These are phyloP conservation scores for Leptobrachium ailaonicum DNA, from an alignment of 2,113 vertebrate genomes.

Conservation along the genomic window DNA sequence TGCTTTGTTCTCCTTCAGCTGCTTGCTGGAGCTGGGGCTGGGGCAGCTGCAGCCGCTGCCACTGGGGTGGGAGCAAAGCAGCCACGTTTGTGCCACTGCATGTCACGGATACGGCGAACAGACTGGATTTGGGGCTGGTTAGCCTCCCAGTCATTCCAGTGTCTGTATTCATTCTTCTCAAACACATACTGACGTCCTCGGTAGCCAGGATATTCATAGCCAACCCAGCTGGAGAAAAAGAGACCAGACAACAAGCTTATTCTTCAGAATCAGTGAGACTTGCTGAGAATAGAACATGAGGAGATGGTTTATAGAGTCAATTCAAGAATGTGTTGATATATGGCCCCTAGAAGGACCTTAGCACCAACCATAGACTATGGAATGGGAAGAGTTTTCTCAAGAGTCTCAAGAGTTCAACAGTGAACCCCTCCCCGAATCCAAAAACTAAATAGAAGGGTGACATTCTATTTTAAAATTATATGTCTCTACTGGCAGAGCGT, in stretches of 20 bases:
- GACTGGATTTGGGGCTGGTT: conserved; percentile 86
- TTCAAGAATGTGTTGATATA: neutral
- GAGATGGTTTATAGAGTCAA: neutral
- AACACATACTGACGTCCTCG: conserved; percentile 87
- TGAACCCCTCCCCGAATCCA: too few species aligned
- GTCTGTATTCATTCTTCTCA: conserved; percentile 84
- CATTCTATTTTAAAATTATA: too few species aligned
- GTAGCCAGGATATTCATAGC: conserved; percentile 89
- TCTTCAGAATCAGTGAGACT: neutral
- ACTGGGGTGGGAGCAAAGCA: conserved; percentile 60
- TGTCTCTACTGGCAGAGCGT: too few species aligned
- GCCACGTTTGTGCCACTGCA: conserved; percentile 89
- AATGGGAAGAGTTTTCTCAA: too few species aligned
- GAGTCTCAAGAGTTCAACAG: too few species aligned
- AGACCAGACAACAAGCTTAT: neutral
- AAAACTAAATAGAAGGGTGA: too few species aligned
- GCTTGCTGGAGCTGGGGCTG: conserved; percentile 59
- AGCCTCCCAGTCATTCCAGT: conserved; percentile 93
- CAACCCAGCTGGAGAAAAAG: conserved; percentile 80
- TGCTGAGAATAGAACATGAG: too few species aligned
- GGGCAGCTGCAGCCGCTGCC: conserved; percentile 50
- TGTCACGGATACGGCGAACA: conserved; percentile 83
- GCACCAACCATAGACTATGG: too few species aligned
- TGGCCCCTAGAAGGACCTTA: too few species aligned
- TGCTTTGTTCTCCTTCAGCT: conserved; percentile 68